phyloP scores from a whole-genome alignment of 2,113 vertebrate genomes.

The Formicarius rufipectus region DNA sequence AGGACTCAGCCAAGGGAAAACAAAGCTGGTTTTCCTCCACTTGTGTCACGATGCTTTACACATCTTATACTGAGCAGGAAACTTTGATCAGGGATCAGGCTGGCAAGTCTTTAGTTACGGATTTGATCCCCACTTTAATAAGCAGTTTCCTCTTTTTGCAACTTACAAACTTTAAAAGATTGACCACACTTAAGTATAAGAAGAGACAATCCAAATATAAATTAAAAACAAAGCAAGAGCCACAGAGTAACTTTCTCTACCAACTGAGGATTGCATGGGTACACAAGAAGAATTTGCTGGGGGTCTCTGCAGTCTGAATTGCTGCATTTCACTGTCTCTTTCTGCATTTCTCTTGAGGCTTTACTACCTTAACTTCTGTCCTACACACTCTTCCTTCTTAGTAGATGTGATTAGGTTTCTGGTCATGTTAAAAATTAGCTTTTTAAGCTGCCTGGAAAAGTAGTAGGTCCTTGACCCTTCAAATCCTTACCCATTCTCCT shows the following conservation, averaged over 20 bases:
- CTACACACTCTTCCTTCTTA: neutral
- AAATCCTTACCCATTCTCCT: neutral
- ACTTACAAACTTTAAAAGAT: neutral
- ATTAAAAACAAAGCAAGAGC: neutral
- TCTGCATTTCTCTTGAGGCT: neutral
- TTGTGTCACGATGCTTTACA: neutral
- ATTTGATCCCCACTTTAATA: neutral
- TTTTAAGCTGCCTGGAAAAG: neutral
- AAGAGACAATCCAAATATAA: neutral
- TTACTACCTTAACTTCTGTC: neutral
- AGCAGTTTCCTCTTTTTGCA: neutral
- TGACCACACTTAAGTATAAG: neutral
- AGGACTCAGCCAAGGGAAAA: neutral
- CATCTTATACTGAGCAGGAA: neutral
- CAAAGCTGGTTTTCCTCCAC: neutral
- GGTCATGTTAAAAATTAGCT: neutral
- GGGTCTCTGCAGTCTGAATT: neutral
- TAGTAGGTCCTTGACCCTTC: neutral
- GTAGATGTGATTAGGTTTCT: neutral
- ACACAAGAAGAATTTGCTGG: neutral
- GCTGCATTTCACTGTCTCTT: neutral
- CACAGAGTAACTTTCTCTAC: neutral
- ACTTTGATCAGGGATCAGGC: neutral
- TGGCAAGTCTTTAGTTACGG: neutral
- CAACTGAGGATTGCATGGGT: neutral